Base-by-base conservation (phyloP, 2,113 vertebrate genomes). In the Chaenogobius annularis region DNA sequence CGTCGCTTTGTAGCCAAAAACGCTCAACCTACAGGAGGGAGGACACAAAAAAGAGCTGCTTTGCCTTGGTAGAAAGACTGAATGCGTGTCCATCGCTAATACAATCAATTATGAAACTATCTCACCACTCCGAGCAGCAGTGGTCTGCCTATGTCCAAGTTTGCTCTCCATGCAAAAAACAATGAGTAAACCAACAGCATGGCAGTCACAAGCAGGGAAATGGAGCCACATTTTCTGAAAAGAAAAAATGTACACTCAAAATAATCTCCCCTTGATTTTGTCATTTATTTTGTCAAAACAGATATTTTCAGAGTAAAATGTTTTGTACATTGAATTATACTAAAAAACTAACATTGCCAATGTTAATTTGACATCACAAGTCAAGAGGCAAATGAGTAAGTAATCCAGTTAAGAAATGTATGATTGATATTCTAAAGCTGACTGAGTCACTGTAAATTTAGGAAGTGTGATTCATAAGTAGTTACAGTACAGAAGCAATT, bases 161-260 rank as follows among this genome's bases (percentile, higher is more conserved):
- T 99, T 72, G 97, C 98, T 84, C 98, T 97, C 97, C 97, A 99
- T 78, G 96, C 92, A 1, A 99, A 99, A 88, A 99, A 97, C 74
- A 98, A 78, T 0, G 97, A 99, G 87, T 99, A 99, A 79, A 94
- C 56, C 40, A 93, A 85, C 75, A 96, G 70, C 97, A 99, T 99
- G 72, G 83, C 83, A 70, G 91, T 62, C 37, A 98, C 85, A 70
- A 99, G 91, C 92, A 94, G 94, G 64, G 95, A 83, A 76, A 96
- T 66, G 0, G 92, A 78, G 54, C 89, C 20, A 63, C 82, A 90
- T 63, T 17, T 90, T 92, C 89, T 94, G 3, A 4, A 80, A 15
- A 83, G 7, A 12, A 20, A 74, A 67, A 54, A 47, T 7, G 9
- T 5, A 12, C 59, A 63, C 35, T 31, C 59, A 63, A 63, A 31